Base-by-base conservation (phyloP, 2,113 vertebrate species). In the Erythrocercus mccallii region DNA sequence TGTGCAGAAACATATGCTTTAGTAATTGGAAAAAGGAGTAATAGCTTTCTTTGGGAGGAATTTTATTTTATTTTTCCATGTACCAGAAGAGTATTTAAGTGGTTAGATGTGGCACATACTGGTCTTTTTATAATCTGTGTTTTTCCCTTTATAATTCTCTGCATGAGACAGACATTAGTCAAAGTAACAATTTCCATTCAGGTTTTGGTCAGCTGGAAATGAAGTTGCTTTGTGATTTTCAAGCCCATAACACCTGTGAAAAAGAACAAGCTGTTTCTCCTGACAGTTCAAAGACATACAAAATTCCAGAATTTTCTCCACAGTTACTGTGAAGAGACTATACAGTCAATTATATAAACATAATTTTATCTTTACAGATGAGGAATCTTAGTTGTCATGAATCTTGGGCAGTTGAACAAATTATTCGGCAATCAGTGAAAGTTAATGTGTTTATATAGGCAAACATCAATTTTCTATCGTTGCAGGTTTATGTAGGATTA, bases 171-270 rank as follows among this genome's bases (percentile, higher is more conserved):
- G 44, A 61, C 33, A 27, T 77, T 62, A 94, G 61, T 85, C 74
- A 93, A 96, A 93, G 94, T 62, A 90, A 70, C 68, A 73, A 86
- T 93, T 91, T 90, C 37, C 69, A 66, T 86, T 81, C 5, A 5
- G 23, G n/a, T 66, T 90, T 93, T 86, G 73, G 73, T 37, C 60
- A 88, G 42, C 58, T 66, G 64, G 73, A 81, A 86, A 73, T 23
- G 2, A 88, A 93, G 37, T 64, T 66, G 19, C 38, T 83, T 66
- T 84, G 64, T 7, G 9, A 81, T 33, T 93, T 90, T 62, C 42
- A 80, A 83, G 71, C 60, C 42, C 1, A 0, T 81, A 92, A 73
- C 47, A 91, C 65, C 51, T 84, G 69, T 88, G 86, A 78, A 91
- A 93, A 90, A 71, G 25, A 88, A 51, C 21, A 83, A 77, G 42